A percentile compares a stretch with the other conserved stretches of the same genome.
Evolutionary conservation across 2,797 vertebrate genomes (phyloP).

Genomic region (Muscicapa comitata): DNA sequence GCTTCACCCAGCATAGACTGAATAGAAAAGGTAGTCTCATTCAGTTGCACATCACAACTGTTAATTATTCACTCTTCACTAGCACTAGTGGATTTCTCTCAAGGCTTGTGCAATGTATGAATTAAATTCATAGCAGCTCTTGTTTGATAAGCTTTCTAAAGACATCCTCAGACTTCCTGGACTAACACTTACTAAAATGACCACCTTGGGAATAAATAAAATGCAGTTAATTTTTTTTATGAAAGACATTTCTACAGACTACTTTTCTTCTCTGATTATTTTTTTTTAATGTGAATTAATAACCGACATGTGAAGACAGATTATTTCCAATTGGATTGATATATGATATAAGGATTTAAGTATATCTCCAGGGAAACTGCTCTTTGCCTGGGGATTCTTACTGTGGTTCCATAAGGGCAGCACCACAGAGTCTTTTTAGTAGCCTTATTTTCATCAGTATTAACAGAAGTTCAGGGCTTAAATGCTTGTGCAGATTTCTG

Average conservation of each 20-base stretch:
- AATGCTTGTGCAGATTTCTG: background rate
- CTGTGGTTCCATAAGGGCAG: background rate
- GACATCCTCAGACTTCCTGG: background rate
- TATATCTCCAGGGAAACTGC: conserved; percentile 15
- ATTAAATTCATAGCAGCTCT: background rate
- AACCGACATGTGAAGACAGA: background rate
- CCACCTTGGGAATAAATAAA: background rate
- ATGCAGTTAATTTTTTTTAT: background rate
- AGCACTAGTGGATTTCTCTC: background rate
- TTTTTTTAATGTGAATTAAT: background rate
- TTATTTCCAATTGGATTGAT: background rate
- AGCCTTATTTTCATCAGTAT: background rate
- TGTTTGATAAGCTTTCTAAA: background rate
- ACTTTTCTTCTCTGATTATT: background rate
- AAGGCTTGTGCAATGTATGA: background rate
- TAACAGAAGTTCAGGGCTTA: background rate
- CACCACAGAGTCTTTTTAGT: background rate
- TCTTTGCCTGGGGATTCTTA: background rate
- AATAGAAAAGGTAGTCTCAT: background rate
- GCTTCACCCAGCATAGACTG: background rate
- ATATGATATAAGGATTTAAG: conserved; percentile 9
- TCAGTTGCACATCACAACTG: background rate
- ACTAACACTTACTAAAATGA: background rate
- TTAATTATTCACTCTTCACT: background rate
- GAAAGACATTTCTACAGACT: background rate